phyloP scores from a whole-genome alignment of 2,888 invertebrate genomes.

The Schizaphis graminum region DNA sequence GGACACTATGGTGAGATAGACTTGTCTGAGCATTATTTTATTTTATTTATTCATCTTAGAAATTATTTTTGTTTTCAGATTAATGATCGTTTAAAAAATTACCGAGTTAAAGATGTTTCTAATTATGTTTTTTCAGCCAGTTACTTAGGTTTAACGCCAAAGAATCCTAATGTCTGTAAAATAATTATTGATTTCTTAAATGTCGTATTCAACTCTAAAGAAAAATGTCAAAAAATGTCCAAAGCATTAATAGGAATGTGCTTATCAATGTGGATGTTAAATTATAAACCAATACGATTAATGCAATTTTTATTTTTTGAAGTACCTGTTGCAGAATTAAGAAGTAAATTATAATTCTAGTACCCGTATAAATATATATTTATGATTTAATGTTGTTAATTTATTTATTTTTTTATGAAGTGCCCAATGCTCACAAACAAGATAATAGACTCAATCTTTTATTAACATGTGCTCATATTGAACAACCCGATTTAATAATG shows the following conservation, averaged over 20 bases:
- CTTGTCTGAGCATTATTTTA: background rate
- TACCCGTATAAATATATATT: background rate
- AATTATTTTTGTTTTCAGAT: constrained; percentile 43
- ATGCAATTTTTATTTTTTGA: constrained; percentile 46
- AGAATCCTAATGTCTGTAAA: constrained; percentile 39
- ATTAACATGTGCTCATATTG: constrained; percentile 42
- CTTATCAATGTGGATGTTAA: constrained; percentile 61
- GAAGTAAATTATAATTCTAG: constrained; percentile 34
- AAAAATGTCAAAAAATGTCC: constrained; percentile 41
- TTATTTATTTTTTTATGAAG: constrained; percentile 18
- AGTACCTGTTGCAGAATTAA: constrained; percentile 38
- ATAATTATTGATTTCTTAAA: constrained; percentile 36
- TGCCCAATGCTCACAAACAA: constrained; percentile 55
- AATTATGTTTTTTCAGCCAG: constrained; percentile 48
- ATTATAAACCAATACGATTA: constrained; percentile 38
- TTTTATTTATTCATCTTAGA: background rate
- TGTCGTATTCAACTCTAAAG: constrained; percentile 31
- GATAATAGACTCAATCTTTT: constrained; percentile 58
- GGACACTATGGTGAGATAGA: constrained; percentile 41
- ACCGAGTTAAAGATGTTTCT: constrained; percentile 51
- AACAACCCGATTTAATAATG: constrained; percentile 38
- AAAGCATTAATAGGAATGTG: constrained; percentile 55
- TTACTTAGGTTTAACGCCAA: constrained; percentile 55
- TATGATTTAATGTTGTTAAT: background rate
- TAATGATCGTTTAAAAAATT: constrained; percentile 44